phyloP scores from a whole-genome alignment of 2,797 vertebrate species.

The Coracias cyanogaster region DNA sequence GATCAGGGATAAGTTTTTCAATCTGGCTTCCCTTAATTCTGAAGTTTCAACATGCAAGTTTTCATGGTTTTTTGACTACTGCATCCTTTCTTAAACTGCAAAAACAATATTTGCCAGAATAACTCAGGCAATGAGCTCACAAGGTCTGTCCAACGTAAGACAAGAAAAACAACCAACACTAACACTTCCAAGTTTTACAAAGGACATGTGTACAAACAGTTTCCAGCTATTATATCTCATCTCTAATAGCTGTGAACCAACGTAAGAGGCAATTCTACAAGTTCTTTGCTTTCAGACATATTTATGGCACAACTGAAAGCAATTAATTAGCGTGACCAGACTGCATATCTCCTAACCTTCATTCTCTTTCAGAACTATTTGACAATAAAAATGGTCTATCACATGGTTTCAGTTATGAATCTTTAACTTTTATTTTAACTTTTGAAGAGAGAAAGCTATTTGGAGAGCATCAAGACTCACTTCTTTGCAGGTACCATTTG shows the following conservation, averaged over 20 bases:
- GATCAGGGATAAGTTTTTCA: not conserved
- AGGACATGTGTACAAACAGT: not conserved
- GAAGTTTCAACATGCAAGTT: not conserved
- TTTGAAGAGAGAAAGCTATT: not conserved
- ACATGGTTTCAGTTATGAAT: not conserved
- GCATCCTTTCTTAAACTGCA: not conserved
- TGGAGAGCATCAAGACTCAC: not conserved
- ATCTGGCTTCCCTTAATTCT: not conserved
- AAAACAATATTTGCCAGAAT: not conserved
- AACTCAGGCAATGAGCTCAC: not conserved
- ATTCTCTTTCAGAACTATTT: not conserved
- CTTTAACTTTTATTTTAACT: not conserved
- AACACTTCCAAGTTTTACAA: not conserved
- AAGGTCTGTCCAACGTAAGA: not conserved
- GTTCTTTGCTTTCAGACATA: not conserved
- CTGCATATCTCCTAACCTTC: not conserved
- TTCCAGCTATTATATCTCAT: not conserved
- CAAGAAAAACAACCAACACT: not conserved
- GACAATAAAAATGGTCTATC: not conserved
- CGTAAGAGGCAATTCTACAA: not conserved
- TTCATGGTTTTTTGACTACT: not conserved
- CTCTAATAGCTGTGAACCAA: not conserved
- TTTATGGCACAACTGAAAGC: not conserved
- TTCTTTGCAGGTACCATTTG: not conserved
- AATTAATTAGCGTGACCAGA: not conserved